Evolutionary conservation across 1,140 invertebrate species (phyloP).

Genomic region (Papilio aristodemus): DNA sequence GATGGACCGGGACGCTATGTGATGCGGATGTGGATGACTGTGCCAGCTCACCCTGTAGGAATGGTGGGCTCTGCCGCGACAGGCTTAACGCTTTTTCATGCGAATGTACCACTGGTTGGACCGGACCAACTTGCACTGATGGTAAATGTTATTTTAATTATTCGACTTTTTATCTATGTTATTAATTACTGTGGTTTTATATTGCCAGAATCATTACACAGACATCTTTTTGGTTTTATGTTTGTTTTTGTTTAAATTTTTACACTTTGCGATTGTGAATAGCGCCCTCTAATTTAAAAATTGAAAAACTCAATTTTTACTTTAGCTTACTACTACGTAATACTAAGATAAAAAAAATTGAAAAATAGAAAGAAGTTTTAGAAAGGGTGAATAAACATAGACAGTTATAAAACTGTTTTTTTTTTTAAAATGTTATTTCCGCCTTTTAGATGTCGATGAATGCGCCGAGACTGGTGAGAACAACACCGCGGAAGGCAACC

Average conservation of each 20-base stretch:
- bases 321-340: too few relatives aligned
- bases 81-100: conserved; percentile 83
- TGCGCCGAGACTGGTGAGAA: conserved; percentile 71
- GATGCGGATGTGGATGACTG: conserved; percentile 81
- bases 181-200: conserved; percentile 1
- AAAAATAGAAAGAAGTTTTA: too few relatives aligned
- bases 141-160: conserved; percentile 41
- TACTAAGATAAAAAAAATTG: too few relatives aligned
- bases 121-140: conserved; percentile 58
- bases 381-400: too few relatives aligned
- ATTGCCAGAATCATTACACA: too few relatives aligned
- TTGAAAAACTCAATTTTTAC: too few relatives aligned
- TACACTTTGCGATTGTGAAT: too few relatives aligned
- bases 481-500: conserved; percentile 50
- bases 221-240: too few relatives aligned
- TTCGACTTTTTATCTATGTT: background rate
- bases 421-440: too few relatives aligned
- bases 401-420: too few relatives aligned
- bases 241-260: too few relatives aligned
- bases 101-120: conserved; percentile 77
- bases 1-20: conserved; percentile 92
- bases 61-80: conserved; percentile 91
- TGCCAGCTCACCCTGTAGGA: conserved; percentile 90
- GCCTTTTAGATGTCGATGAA: conserved; percentile 83
- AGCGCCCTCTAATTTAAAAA: too few relatives aligned